Evolutionary conservation across 2,888 invertebrate species (phyloP), one percentile per base, ranked within the genome.

Genomic region (Hedychridium roseum): DNA sequence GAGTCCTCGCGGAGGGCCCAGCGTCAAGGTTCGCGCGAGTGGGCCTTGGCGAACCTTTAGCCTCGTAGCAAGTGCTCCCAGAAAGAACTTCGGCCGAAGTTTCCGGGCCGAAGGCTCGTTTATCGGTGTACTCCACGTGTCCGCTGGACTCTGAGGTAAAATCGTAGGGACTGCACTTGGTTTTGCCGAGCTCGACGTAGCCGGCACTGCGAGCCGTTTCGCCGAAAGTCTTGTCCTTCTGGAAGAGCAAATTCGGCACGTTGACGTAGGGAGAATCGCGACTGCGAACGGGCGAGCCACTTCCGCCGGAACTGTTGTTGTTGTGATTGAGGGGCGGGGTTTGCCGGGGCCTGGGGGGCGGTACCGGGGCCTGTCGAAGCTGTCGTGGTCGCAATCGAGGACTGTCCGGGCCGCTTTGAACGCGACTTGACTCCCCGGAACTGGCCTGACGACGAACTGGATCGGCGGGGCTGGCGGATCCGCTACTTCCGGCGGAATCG

Each of bases 361-460:
- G 84, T 73, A 64, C 80, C 36, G 68, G 82, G 66, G 50, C 81
- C 78, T 62, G 82, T 59, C 78, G 70, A 11, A 70, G 60, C 18
- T 79, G 71, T 47, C 86, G 82, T 37, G 86, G 87, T 82, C 89
- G 73, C 55, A 90, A 80, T 51, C 89, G 82, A 16, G 90, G 90
- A 71, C 90, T 90, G 69, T 87, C 89, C 37, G 89, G 88, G 34
- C 82, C 82, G 41, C 81, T 81, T n/a, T 59, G 49, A 18, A 47
- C 20, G 38, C 31, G 21, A 43, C 28, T 38, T 28, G 31, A 34
- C 14, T 49, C 44, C 17, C 26, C 44, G 52, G 3, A 16, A 55
- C 58, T 34, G 49, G 46, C 3, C 54, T 42, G 52, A 82, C 78
- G 47, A 80, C 58, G 48, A 78, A 75, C n/a, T 79, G 80, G 30